Percentiles rank a stretch among this genome's conserved stretches.
phyloP scores from a whole-genome alignment of 2,113 vertebrate genomes.

The Uria lomvia region DNA sequence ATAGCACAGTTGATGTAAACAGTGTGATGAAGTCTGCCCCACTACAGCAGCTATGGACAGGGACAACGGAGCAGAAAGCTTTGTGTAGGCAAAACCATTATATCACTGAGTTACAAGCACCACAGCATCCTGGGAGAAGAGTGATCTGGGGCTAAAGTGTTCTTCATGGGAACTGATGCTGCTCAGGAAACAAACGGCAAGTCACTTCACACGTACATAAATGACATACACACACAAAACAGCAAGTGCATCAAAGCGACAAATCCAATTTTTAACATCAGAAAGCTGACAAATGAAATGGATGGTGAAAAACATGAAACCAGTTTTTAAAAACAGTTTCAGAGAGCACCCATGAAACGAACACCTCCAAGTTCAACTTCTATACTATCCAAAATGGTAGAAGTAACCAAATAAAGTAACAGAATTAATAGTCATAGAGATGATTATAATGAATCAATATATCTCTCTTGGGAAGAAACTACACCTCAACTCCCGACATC shows the following conservation, averaged over 20 bases:
- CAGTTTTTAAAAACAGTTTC: not conserved
- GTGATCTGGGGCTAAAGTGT: not conserved
- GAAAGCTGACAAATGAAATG: not conserved
- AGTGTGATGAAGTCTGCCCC: accelerated
- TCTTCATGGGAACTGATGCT: not conserved
- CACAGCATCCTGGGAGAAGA: not conserved
- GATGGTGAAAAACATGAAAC: not conserved
- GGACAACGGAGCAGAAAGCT: not conserved
- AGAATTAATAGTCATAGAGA: not conserved
- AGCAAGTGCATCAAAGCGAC: not conserved
- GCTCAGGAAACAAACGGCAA: not conserved
- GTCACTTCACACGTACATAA: not conserved
- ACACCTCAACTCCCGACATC: not conserved
- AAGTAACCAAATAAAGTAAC: not conserved
- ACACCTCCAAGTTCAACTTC: not conserved
- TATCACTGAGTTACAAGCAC: not conserved
- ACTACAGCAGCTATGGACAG: not conserved
- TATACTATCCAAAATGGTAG: not conserved
- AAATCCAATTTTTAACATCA: not conserved
- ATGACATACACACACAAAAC: not conserved
- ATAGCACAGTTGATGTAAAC: not conserved
- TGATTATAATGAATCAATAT: not conserved
- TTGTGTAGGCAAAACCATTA: not conserved
- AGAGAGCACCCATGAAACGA: not conserved
- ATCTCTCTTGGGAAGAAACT: not conserved